Base-by-base conservation (phyloP, 2,888 invertebrate genomes). In the Spicauda simplicius region DNA sequence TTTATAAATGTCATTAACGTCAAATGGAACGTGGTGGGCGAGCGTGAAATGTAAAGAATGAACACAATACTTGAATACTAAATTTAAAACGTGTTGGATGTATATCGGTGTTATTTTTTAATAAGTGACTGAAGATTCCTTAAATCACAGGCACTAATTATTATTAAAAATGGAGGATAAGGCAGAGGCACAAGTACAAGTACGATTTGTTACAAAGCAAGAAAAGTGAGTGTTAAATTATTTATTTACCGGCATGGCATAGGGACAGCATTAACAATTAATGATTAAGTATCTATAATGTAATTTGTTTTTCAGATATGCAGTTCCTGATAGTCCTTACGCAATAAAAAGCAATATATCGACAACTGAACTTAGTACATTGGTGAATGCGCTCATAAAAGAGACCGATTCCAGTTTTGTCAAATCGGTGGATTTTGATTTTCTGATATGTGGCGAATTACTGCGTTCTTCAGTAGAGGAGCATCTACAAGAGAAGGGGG, bases 251-350 rank as follows among this genome's bases (percentile, higher is more conserved):
- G 33, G 41, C 33, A 33, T 33, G 33, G 10, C 10, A 1, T 33
- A 33, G 3, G 33, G 33, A 8, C 7, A 33, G 8, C 8, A 33
- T 10, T 33, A 33, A 33, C 25, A 25, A 25, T n/a, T n/a, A n/a
- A n/a, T n/a, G 25, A 5, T 25, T 25, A 25, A 25, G 5, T 25
- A 25, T 33, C 33, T 33, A 10, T 33, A 33, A 6, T 33, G 3
- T 33, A 11, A 14, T 14, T 11, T 60, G 50, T 70, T 67, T 56
- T 75, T 37, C 83, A 98, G 98, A 75, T 97, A 96, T 94, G 97
- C 98, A 8, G 96, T 98, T 57, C 96, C 98, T 7, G 97, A 98
- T 85, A 95, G 95, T 73, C 97, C 98, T 0, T 96, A 97, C 79
- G 96, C 97, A 16, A 96, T 98, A 20, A 96, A 97, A 62, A 95